Evolutionary conservation across 2,888 invertebrate species (phyloP).

Genomic region (Cabera pusaria): DNA sequence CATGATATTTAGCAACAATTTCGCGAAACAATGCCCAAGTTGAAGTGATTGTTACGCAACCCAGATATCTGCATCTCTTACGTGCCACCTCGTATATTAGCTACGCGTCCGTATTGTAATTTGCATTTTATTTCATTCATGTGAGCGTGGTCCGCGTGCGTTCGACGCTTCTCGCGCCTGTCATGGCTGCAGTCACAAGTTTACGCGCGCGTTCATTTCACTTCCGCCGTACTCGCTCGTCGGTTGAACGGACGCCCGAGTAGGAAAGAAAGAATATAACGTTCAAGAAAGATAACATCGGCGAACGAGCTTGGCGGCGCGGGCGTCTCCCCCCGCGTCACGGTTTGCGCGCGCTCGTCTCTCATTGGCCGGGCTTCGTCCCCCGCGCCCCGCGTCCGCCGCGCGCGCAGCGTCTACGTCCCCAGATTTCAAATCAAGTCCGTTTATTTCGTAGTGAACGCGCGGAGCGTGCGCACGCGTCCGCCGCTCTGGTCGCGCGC

Average conservation of each 20-base stretch:
- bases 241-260: conserved; percentile 75
- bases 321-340: conserved; percentile 61
- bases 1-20: no score
- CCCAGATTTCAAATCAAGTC: conserved; percentile 82
- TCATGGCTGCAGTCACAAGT: conserved; percentile 60
- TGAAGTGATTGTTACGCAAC: no score
- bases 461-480: conserved; percentile 60
- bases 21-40: no score
- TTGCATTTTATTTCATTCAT: conserved; percentile 37
- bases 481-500: conserved; percentile 46
- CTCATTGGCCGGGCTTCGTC: conserved; percentile 54
- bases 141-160: conserved; percentile 24
- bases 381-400: conserved; percentile 48
- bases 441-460: conserved; percentile 80
- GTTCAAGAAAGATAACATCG: conserved; percentile 78
- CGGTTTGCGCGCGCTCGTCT: conserved; percentile 62
- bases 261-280: conserved; percentile 79
- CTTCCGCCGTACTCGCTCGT: conserved; percentile 62
- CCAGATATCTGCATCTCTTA: conserved; percentile 1
- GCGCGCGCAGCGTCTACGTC: conserved; percentile 78
- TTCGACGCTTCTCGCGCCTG: conserved; percentile 36
- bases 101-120: conserved; percentile 22
- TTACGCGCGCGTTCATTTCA: conserved; percentile 78
- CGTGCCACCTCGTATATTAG: conserved; percentile 11
- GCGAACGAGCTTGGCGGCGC: conserved; percentile 35